Conservation (phyloP, 2,113 vertebrate species). For the Equus quagga region DNA sequence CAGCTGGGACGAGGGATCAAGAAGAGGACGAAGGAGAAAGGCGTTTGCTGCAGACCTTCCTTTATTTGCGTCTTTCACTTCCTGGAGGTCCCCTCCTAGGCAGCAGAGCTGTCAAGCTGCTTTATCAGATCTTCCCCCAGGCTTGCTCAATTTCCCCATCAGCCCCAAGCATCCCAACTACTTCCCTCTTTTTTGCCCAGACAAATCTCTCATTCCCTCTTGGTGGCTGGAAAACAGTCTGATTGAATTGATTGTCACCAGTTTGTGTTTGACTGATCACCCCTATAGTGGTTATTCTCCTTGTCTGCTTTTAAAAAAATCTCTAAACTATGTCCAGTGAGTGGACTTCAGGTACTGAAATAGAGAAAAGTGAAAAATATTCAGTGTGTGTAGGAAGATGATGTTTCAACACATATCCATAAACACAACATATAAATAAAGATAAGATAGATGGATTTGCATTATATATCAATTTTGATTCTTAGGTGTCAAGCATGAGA, state of each 20-base stretch:
- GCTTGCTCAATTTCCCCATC: background rate
- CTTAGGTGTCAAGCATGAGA: slow-evolving; percentile 7
- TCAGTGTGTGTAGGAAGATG: background rate
- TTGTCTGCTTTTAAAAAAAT: background rate
- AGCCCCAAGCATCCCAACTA: background rate
- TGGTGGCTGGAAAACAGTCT: background rate
- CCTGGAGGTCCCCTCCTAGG: background rate
- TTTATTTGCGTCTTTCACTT: background rate
- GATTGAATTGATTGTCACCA: background rate
- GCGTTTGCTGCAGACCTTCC: background rate
- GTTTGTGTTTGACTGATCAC: background rate
- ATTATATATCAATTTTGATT: background rate
- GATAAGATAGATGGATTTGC: background rate
- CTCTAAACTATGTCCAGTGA: background rate
- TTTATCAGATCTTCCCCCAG: background rate
- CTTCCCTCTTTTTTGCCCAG: background rate
- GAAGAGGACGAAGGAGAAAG: background rate
- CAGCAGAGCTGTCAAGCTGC: background rate
- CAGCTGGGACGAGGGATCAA: background rate
- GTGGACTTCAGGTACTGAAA: background rate
- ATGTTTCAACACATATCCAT: background rate
- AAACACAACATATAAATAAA: background rate
- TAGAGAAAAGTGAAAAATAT: background rate
- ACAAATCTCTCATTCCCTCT: background rate
- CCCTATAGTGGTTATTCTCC: background rate